Evolutionary conservation across 2,888 invertebrate species (phyloP).

Genomic region (Malthinus flaveolus): DNA sequence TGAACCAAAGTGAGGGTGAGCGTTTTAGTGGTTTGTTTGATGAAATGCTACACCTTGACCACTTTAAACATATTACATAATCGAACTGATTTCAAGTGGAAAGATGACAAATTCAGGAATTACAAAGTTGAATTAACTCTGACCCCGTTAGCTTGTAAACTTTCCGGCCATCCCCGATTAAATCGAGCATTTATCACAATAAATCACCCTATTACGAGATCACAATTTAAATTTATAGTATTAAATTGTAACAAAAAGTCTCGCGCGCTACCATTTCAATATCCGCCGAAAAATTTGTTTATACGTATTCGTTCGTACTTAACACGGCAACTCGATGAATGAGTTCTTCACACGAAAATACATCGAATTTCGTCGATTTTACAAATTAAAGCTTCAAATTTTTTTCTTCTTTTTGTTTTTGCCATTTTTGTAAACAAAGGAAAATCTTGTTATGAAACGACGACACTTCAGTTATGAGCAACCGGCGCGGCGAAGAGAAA

Average conservation of each 20-base stretch:
- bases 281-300: conserved; percentile 33
- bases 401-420: no score
- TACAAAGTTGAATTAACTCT: conserved; percentile 47
- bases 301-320: conserved; percentile 28
- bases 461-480: no score
- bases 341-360: conserved; percentile 25
- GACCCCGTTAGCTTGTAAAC: conserved; percentile 37
- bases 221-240: conserved; percentile 37
- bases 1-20: no score
- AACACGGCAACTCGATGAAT: conserved; percentile 25
- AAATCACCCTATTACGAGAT: conserved; percentile 42
- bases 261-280: conserved; percentile 28
- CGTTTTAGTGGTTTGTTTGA: no score
- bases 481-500: no score
- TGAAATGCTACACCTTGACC: neutral
- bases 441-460: no score
- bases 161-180: conserved; percentile 41
- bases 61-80: conserved; percentile 2
- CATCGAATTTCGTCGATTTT: conserved; percentile 12
- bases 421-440: no score
- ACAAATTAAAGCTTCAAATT: neutral
- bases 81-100: conserved; percentile 35
- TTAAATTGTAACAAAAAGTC: conserved; percentile 30
- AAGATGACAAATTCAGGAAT: conserved; percentile 49
- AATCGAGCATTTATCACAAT: conserved; percentile 46